Conservation (phyloP, 2,797 vertebrate species). For the Pelobates cultripes region DNA sequence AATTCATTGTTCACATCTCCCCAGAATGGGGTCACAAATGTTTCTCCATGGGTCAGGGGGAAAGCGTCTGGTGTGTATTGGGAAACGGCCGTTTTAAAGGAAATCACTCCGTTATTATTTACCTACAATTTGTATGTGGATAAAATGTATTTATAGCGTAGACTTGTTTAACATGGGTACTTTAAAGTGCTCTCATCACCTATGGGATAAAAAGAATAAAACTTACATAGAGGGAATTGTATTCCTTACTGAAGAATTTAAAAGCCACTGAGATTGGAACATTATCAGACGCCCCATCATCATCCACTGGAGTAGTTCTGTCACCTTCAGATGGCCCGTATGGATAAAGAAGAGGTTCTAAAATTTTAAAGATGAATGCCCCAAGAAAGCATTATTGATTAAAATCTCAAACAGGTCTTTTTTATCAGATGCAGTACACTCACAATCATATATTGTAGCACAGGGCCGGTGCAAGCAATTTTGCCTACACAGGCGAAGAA, state of each 20-base stretch:
- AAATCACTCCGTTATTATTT: slow-evolving; percentile 67
- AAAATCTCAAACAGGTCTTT: too few relatives aligned
- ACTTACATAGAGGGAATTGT: slow-evolving; percentile 41
- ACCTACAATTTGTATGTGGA: slow-evolving; percentile 54
- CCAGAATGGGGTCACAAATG: slow-evolving; percentile 61
- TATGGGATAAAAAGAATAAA: background rate
- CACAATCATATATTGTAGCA: too few relatives aligned
- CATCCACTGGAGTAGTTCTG: slow-evolving; percentile 20
- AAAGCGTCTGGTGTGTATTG: slow-evolving; percentile 54
- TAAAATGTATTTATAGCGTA: too few relatives aligned
- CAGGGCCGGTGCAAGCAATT: too few relatives aligned
- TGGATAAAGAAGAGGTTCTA: slow-evolving; percentile 53
- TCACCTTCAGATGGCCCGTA: slow-evolving; percentile 6
- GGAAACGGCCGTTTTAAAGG: slow-evolving; percentile 14
- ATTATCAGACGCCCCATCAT: slow-evolving; percentile 47
- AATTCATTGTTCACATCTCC: slow-evolving; percentile 39
- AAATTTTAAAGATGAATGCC: background rate
- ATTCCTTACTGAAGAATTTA: slow-evolving; percentile 46
- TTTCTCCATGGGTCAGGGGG: slow-evolving; percentile 27
- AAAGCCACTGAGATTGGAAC: slow-evolving; percentile 24
- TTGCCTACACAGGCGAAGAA: too few relatives aligned
- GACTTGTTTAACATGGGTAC: too few relatives aligned
- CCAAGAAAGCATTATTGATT: too few relatives aligned
- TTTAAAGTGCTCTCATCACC: too few relatives aligned
- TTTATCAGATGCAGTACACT: too few relatives aligned